These are phyloP conservation scores for Drosophila pandora DNA, from an alignment of 1,140 invertebrate genomes.

Conservation along the genomic window DNA sequence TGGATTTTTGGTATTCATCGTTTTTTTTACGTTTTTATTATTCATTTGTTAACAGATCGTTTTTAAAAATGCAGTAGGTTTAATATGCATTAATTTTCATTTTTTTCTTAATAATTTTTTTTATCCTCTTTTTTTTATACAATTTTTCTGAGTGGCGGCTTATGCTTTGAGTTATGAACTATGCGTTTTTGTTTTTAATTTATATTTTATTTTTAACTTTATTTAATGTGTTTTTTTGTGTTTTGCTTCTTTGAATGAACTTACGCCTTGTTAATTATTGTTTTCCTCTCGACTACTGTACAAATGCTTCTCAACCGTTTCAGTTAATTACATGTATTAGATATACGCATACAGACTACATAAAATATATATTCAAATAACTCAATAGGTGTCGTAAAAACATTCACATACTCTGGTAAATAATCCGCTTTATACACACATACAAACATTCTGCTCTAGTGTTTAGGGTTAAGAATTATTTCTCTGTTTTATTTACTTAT, in stretches of 20 bases:
- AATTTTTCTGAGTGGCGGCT: slow-evolving; percentile 54
- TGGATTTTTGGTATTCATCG: slow-evolving; percentile 39
- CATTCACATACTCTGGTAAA: slow-evolving; percentile 55
- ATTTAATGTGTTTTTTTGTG: slow-evolving; percentile 11
- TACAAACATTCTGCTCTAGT: not conserved
- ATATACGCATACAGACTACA: slow-evolving; percentile 47
- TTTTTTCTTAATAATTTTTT: slow-evolving; percentile 48
- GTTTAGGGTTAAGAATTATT: slow-evolving; percentile 7
- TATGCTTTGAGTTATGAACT: slow-evolving; percentile 55
- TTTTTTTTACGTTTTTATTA: slow-evolving; percentile 56
- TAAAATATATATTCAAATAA: slow-evolving; percentile 37
- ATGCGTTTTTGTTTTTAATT: slow-evolving; percentile 41
- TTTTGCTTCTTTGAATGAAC: slow-evolving; percentile 27
- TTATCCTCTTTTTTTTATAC: slow-evolving; percentile 33
- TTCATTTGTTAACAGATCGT: slow-evolving; percentile 80
- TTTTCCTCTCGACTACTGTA: slow-evolving; percentile 46
- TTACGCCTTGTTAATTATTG: slow-evolving; percentile 50
- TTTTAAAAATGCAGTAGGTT: slow-evolving; percentile 78
- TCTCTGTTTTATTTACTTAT: slow-evolving; percentile 17
- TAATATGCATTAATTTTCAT: slow-evolving; percentile 70
- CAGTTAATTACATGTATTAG: slow-evolving; percentile 40
- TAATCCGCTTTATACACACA: slow-evolving; percentile 32
- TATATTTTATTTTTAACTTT: slow-evolving; percentile 24
- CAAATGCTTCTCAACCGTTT: slow-evolving; percentile 28
- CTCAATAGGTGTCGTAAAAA: slow-evolving; percentile 51